These are phyloP conservation scores for Myopa testacea DNA, from an alignment of 2,888 invertebrate genomes.

Conservation along the genomic window DNA sequence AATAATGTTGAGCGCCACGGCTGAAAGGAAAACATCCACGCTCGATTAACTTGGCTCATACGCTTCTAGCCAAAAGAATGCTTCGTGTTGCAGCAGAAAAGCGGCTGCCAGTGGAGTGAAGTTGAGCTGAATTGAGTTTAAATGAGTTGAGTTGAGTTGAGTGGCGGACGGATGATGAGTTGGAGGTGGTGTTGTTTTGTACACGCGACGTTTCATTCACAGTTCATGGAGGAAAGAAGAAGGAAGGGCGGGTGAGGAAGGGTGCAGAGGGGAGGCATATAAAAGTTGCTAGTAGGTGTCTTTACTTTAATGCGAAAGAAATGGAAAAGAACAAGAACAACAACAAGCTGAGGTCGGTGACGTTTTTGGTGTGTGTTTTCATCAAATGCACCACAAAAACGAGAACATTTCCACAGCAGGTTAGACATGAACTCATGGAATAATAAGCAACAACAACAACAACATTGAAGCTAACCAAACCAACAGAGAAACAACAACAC, in stretches of 20 bases:
- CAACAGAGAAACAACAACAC: neutral
- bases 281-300: neutral
- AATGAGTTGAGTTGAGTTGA: neutral
- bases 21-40: constrained; percentile 67
- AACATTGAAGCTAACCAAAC: neutral
- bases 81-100: neutral
- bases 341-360: too few species aligned
- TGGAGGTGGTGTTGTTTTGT: neutral
- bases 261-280: neutral
- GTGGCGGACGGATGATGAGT: neutral
- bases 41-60: constrained; percentile 64
- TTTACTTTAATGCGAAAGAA: neutral
- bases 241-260: neutral
- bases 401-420: neutral
- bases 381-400: constrained; percentile 8
- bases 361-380: neutral
- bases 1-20: constrained; percentile 68
- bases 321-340: neutral
- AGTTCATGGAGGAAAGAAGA: neutral
- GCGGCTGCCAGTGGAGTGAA: neutral
- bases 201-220: neutral
- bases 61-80: constrained; percentile 44
- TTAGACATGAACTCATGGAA: neutral
- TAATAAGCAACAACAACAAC: neutral
- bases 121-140: neutral